A percentile compares a stretch with the other conserved stretches of the same genome.
Evolutionary conservation across 2,888 invertebrate species (phyloP).

Genomic region (Ectemnius lituratus): DNA sequence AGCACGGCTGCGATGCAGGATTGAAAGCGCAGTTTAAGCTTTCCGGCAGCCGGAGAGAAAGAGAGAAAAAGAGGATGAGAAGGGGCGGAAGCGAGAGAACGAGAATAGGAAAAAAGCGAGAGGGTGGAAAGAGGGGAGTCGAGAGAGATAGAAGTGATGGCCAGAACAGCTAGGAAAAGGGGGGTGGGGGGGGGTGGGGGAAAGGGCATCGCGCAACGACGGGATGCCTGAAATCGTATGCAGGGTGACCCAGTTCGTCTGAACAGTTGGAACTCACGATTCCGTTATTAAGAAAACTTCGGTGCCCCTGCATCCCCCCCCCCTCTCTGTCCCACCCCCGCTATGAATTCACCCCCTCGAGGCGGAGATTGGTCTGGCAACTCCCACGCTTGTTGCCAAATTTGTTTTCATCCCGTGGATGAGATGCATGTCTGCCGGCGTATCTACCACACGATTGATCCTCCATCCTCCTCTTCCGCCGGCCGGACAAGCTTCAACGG

Average conservation of each 20-base stretch:
- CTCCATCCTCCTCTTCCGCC: not conserved
- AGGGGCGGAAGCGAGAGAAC: no score
- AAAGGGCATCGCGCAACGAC: conserved; percentile 13
- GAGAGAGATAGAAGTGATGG: not conserved
- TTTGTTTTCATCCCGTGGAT: conserved; percentile 32
- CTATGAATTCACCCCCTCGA: not conserved
- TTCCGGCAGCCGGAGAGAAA: not conserved
- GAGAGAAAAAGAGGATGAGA: not conserved
- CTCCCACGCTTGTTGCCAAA: conserved; percentile 31
- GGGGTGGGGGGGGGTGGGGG: no score
- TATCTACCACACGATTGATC: conserved; percentile 17
- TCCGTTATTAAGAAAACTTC: conserved; percentile 59
- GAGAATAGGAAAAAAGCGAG: not conserved
- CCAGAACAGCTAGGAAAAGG: not conserved
- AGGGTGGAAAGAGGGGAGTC: conserved; percentile 6
- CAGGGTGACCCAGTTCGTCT: conserved; percentile 47
- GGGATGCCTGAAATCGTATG: conserved; percentile 39
- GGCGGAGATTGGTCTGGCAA: not conserved
- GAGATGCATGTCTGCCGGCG: not conserved
- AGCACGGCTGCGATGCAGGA: not conserved
- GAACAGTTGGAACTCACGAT: conserved; percentile 49
- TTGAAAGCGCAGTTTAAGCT: conserved; percentile 12
- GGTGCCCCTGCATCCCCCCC: not conserved
- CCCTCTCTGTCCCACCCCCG: not conserved
- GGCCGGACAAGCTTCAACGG: not conserved